These are phyloP conservation scores for Papilio gigon DNA, from an alignment of 2,888 invertebrate species.

Conservation along the genomic window DNA sequence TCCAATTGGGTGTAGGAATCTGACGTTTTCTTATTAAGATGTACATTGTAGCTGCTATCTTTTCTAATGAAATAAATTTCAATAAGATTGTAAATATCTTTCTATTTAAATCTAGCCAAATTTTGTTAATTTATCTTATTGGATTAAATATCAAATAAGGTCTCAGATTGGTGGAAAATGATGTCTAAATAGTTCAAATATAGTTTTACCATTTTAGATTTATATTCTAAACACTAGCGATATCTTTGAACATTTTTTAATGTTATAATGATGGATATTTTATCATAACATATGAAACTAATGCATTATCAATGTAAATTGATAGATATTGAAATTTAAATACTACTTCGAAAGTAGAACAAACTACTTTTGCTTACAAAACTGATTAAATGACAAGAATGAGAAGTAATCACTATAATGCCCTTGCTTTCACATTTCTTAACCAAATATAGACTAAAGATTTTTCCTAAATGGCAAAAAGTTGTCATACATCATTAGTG, in stretches of 20 bases:
- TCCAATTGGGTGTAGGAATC: too few relatives aligned
- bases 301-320: constrained; percentile 26
- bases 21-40: too few relatives aligned
- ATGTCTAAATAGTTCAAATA: neutral
- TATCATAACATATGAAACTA: constrained; percentile 25
- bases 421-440: constrained; percentile 42
- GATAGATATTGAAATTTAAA: constrained; percentile 16
- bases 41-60: too few relatives aligned
- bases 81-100: too few relatives aligned
- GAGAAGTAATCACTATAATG: constrained; percentile 25
- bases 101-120: too few relatives aligned
- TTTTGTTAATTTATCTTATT: neutral
- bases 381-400: constrained; percentile 11
- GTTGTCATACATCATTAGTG: constrained; percentile 31
- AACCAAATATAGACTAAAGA: constrained; percentile 36
- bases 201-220: neutral
- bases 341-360: constrained; percentile 19
- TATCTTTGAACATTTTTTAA: neutral
- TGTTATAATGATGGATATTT: constrained; percentile 7
- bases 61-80: too few relatives aligned
- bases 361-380: constrained; percentile 15
- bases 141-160: neutral
- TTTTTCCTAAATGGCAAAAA: constrained; percentile 13
- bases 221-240: constrained; percentile 8
- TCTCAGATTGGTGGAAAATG: neutral